Evolutionary conservation across 2,888 invertebrate genomes (phyloP), one percentile per base, ranked within the genome.

Genomic region (Drosophila testacea): DNA sequence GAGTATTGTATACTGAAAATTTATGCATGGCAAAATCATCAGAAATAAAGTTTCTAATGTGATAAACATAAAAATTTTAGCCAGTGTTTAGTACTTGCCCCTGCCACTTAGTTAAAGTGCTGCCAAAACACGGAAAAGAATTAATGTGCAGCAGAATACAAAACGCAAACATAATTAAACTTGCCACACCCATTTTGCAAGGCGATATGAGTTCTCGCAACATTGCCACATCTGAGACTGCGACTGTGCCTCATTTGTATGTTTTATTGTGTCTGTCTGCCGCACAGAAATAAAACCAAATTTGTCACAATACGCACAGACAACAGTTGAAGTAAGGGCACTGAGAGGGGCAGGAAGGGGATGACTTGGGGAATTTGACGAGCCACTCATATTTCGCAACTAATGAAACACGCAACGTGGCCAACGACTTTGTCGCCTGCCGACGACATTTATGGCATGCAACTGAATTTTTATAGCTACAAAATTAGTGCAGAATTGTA

Each of bases 121-220:
- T 56, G 56, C 38, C 57, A 48, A 44, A 61, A 73, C 59, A 83
- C 62, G 72, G 57, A 83, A 86, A 66, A 57, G 70, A 77, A 77
- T 83, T 88, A 69, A 73, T 86, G 71, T 74, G 74, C 74, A 63
- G 47, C 52, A 30, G 73, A 68, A 70, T 67, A 78, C 65, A 81
- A 75, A 83, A 88, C 69, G 84, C 89, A 83, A 88, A 86, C 87
- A 83, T 88, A 88, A 83, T 83, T 83, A 83, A 88, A 83, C 69
- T 61, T 83, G 83, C 84, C 83, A 88, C 67, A 65, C 79, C 81
- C 84, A 83, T 66, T 77, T 80, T 36, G 74, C 59, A 32, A 30
- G 61, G 41, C 41, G 44, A 68, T 67, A 47, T 62, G n/a, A 42
- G 22, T 34, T n/a, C 42, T 54, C 46, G 67, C 56, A 47, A 67